These are phyloP conservation scores for Listronotus bonariensis DNA, from an alignment of 1,140 invertebrate genomes.

Conservation along the genomic window DNA sequence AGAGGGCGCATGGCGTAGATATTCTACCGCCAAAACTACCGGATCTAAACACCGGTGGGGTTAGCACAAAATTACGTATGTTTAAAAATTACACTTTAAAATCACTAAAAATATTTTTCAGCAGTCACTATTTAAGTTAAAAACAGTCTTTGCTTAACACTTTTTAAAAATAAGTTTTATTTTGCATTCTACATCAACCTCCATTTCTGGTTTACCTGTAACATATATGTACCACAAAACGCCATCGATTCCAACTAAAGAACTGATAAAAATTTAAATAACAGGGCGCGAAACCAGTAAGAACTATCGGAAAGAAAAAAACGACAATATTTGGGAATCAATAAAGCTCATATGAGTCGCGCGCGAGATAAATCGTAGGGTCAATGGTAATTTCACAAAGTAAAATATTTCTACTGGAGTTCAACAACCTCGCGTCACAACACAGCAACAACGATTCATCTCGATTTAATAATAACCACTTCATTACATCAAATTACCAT, in stretches of 20 bases:
- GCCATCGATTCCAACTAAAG: neutral
- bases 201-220: constrained; percentile 21
- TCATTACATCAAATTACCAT: constrained; percentile 1
- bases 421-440: constrained; percentile 36
- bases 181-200: constrained; percentile 22
- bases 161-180: neutral
- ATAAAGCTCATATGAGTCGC: constrained; percentile 6
- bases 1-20: constrained; percentile 48
- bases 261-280: no score
- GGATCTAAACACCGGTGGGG: constrained; percentile 12
- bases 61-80: neutral
- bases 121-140: no score
- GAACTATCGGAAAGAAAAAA: neutral
- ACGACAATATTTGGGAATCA: constrained; percentile 16
- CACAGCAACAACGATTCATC: constrained; percentile 31
- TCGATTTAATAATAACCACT: constrained; percentile 20
- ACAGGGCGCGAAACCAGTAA: neutral
- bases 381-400: constrained; percentile 48
- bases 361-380: constrained; percentile 36
- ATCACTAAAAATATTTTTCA: neutral
- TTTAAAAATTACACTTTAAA: constrained; percentile 4
- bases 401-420: constrained; percentile 43
- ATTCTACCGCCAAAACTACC: constrained; percentile 18
- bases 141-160: neutral
- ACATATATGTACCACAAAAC: constrained; percentile 16